Base-by-base conservation (phyloP, 2,113 vertebrate species). In the Eurypyga helias region DNA sequence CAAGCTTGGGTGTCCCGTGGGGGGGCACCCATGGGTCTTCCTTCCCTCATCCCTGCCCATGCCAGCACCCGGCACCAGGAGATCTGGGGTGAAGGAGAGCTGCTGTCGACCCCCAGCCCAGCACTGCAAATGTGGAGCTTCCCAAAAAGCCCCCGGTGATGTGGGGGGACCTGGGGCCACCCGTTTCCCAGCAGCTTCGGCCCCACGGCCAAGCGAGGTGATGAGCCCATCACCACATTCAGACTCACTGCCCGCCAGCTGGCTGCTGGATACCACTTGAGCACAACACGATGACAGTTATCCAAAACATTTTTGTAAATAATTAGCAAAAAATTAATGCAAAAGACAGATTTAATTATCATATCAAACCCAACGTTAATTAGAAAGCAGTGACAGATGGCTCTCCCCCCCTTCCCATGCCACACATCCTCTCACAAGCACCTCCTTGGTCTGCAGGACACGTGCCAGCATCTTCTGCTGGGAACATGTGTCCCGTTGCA, bases 311-410 rank as follows among this genome's bases (percentile, higher is more conserved):
- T 91, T 85, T 76, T 49, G 48, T 65, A 84, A 91, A 89, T 64
- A 94, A 89, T 91, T 91, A 91, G 87, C 28, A 31, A 76, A 83
- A 82, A 89, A 83, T 71, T 58, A 61, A 92, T 57, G 81, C 90
- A 80, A 10, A 87, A 92, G 87, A 88, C 91, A 88, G 82, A 62
- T 88, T 79, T 75, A 65, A 93, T 90, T 92, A 85, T 54, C 91
- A 66, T 49, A 75, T 71, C 93, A 79, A 93, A 75, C 41, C 49
- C 84, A 76, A 73, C 17, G 1, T 83, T 85, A 92, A 92, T 85
- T 66, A 88, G 84, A 49, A 81, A 75, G 66, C 84, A 79, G 72
- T 10, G 83, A 79, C 83, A 84, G 72, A 85, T 55, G 85, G 83
- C 61, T 70, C 78, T 48, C 61, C 7, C n/a, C 38, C 36, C 13